Conservation (phyloP, 2,113 vertebrate genomes). For the Nycticryphes semicollaris region DNA sequence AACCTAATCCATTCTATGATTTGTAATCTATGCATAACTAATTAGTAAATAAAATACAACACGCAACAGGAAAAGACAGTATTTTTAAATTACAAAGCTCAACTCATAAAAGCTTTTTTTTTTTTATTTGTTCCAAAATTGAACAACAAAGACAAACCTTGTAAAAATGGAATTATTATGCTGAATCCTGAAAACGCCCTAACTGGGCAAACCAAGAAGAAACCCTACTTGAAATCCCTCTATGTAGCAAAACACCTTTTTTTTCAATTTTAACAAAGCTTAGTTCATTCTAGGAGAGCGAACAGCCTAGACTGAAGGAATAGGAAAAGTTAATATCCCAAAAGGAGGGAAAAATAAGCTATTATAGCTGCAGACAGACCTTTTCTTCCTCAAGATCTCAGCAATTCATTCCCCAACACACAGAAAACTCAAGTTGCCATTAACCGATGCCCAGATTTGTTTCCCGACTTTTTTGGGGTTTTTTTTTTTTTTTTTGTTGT, state of each 20-base stretch:
- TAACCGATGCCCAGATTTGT: constrained; percentile 24
- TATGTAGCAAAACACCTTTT: neutral
- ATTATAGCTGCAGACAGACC: neutral
- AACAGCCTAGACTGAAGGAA: neutral
- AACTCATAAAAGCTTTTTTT: neutral
- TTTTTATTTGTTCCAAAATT: neutral
- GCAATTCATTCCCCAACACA: neutral
- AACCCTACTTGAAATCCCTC: neutral
- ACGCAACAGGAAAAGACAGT: neutral
- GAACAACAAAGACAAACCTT: neutral
- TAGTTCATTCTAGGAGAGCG: neutral
- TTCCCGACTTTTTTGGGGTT: neutral
- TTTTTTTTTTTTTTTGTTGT: neutral
- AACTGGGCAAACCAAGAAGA: neutral
- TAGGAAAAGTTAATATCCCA: neutral
- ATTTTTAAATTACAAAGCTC: neutral
- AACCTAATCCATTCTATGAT: neutral
- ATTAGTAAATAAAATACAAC: neutral
- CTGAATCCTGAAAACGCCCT: neutral
- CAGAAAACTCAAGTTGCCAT: neutral
- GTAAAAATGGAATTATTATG: neutral
- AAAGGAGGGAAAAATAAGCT: neutral
- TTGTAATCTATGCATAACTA: neutral
- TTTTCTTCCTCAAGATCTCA: neutral
- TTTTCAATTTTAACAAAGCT: neutral